phyloP scores from a whole-genome alignment of 2,113 vertebrate species.

The Sigmodon hispidus region DNA sequence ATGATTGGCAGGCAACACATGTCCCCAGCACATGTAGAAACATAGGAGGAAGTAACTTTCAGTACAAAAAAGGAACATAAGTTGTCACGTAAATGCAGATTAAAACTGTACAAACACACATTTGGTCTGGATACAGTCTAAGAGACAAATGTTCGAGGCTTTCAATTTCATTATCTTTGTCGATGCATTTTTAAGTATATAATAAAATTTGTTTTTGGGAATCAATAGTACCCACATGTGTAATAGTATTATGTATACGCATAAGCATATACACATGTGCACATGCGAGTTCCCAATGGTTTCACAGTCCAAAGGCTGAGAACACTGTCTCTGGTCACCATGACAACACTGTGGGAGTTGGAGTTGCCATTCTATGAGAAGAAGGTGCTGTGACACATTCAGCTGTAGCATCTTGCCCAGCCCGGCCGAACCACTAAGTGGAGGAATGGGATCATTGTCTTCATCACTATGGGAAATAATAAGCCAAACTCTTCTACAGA shows the following conservation, averaged over 20 bases:
- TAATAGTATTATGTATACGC: too few species aligned
- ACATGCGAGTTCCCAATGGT: not conserved
- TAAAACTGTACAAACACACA: not conserved
- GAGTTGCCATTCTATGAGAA: not conserved
- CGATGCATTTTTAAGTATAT: not conserved
- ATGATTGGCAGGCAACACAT: not conserved
- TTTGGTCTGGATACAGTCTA: not conserved
- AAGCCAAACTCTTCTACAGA: not conserved
- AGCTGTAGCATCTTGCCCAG: not conserved
- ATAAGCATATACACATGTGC: not conserved
- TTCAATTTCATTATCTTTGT: not conserved
- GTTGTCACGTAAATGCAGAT: accelerated
- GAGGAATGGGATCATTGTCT: not conserved
- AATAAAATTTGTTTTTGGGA: not conserved
- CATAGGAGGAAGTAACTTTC: not conserved
- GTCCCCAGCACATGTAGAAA: not conserved
- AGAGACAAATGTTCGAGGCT: not conserved
- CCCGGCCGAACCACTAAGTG: not conserved
- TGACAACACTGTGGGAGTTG: not conserved
- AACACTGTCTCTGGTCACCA: not conserved
- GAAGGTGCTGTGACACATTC: not conserved
- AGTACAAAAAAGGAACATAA: not conserved
- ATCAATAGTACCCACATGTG: not conserved
- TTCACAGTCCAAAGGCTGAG: not conserved
- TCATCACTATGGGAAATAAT: not conserved